Evolutionary conservation across 2,888 invertebrate genomes (phyloP).

Genomic region (Rapana venosa): DNA sequence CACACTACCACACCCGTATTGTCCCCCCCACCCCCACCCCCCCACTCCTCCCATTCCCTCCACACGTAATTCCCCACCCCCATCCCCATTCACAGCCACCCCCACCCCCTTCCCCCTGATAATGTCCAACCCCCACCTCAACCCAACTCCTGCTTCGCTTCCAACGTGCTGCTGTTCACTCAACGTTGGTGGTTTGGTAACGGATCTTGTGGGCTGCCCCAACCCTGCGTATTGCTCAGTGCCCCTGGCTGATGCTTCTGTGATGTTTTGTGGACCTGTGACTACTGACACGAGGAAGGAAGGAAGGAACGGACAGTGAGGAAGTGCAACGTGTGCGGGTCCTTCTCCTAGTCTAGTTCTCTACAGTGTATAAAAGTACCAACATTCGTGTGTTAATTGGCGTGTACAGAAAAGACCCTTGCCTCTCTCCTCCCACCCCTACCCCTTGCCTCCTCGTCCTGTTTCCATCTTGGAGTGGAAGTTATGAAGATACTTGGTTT

Average conservation of each 20-base stretch:
- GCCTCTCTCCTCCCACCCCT: too few relatives aligned
- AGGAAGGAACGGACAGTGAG: not conserved
- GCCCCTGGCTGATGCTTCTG: not conserved
- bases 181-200: not conserved
- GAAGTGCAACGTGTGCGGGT: not conserved
- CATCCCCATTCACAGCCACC: not conserved
- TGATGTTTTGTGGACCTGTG: not conserved
- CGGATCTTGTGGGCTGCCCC: too few relatives aligned
- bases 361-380: not conserved
- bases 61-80: not conserved
- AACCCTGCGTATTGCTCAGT: not conserved
- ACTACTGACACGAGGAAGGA: not conserved
- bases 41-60: not conserved
- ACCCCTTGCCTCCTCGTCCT: too few relatives aligned
- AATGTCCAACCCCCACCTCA: not conserved
- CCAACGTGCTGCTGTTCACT: not conserved
- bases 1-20: not conserved
- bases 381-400: not conserved
- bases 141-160: too few relatives aligned
- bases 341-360: not conserved
- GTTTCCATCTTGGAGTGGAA: too few relatives aligned
- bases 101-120: not conserved
- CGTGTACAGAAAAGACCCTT: too few relatives aligned
- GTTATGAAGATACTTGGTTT: too few relatives aligned
- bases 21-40: not conserved